Conservation (phyloP, 2,888 invertebrate species). For the Abrostola triplasia region DNA sequence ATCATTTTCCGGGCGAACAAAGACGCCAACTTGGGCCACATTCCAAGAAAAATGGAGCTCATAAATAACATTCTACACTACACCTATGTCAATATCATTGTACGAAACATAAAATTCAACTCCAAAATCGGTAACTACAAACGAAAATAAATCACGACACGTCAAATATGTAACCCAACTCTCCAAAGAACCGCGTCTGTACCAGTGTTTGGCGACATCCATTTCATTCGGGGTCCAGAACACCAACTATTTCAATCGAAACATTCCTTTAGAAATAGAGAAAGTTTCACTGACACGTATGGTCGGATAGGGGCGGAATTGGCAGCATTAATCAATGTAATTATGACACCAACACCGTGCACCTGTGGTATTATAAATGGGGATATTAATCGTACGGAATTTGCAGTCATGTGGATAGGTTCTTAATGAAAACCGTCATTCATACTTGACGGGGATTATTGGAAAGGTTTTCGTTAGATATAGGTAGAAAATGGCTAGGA, state of each 20-base stretch:
- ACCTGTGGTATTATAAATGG: conserved; percentile 32
- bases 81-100: no score
- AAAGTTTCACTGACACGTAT: conserved; percentile 34
- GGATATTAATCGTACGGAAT: conserved; percentile 21
- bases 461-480: no score
- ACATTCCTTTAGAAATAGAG: conserved; percentile 58
- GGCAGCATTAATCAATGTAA: conserved; percentile 34
- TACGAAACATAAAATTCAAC: background rate
- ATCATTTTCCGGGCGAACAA: no score
- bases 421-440: conserved; percentile 11
- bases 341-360: conserved; percentile 31
- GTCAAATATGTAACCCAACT: conserved; percentile 20
- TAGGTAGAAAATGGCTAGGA: no score
- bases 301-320: conserved; percentile 17
- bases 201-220: conserved; percentile 22
- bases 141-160: conserved; percentile 23
- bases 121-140: background rate
- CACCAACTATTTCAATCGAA: conserved; percentile 70
- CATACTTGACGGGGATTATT: background rate
- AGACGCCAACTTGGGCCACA: background rate
- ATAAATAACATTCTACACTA: background rate
- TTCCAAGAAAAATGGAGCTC: background rate
- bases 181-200: conserved; percentile 25
- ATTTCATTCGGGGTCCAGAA: conserved; percentile 44
- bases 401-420: conserved; percentile 2